Base-by-base conservation (phyloP, 2,888 invertebrate species). In the Aphodius sticticus region DNA sequence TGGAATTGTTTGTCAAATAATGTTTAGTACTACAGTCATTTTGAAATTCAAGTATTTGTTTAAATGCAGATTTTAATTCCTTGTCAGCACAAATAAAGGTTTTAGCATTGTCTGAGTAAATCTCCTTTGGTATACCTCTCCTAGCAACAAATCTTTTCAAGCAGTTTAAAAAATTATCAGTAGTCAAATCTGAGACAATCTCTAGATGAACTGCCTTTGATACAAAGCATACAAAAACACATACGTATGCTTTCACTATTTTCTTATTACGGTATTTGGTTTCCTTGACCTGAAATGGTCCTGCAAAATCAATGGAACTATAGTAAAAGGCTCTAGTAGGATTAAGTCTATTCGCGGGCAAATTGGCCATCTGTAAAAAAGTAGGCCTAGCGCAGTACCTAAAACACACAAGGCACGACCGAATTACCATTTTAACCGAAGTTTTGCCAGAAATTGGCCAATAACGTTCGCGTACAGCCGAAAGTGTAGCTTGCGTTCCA, bases 181-280 rank as follows among this genome's bases (percentile, higher is more conserved):
- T 80, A 26, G 77, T 82, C 7, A 84, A 77, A 74, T 80, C 79
- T 7, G 76, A 79, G 3, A 83, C 84, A 16, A 83, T 70, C 78
- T 84, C 83, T 35, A 82, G 76, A 74, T 85, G 83, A 71, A 84
- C 71, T 2, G 84, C 84, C 69, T 83, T 83, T 0, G 83, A 83
- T 6, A 75, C 35, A 26, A 83, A 78, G 75, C 83, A 84, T 71
- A 84, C 77, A 76, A 84, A 84, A 69, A 83, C 74, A 69, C 77
- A 69, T 35, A 84, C 77, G 70, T 83, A 84, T 14, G 79, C 38
- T 26, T 84, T 82, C 9, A 75, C 38, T 36, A 72, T 77, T 79
- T 79, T 82, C 7, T 76, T 77, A 77, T 82, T 81, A 6, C 82
- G 71, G 26, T 82, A 80, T 37, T 80, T 78, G 71, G 77, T 81